Evolutionary conservation across 1,140 invertebrate genomes (phyloP).

Genomic region (Kradibia gibbosae): DNA sequence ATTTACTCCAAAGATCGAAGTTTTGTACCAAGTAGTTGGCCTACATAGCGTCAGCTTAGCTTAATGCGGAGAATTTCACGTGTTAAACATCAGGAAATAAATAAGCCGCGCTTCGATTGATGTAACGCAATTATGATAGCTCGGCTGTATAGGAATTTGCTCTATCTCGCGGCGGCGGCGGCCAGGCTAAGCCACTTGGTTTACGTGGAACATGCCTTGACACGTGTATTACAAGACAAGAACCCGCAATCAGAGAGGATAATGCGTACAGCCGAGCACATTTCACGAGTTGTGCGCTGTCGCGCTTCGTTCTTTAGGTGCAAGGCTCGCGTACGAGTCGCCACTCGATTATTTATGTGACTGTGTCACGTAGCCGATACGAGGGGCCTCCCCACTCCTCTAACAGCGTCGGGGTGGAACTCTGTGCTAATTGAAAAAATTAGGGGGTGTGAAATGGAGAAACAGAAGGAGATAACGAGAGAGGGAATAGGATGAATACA

Average conservation of each 20-base stretch:
- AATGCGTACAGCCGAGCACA: background rate
- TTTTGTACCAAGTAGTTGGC: background rate
- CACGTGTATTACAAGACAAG: background rate
- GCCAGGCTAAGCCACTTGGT: background rate
- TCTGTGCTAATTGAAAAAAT: too few relatives aligned
- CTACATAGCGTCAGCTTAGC: background rate
- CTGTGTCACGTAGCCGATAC: too few relatives aligned
- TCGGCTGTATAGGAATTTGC: background rate
- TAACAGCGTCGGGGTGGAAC: too few relatives aligned
- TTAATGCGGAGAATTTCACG: background rate
- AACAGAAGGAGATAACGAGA: too few relatives aligned
- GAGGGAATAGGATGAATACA: too few relatives aligned
- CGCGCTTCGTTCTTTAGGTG: background rate
- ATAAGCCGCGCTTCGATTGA: background rate
- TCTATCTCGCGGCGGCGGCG: background rate
- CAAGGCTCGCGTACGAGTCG: background rate
- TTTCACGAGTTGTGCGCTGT: background rate
- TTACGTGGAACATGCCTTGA: background rate
- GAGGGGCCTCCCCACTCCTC: too few relatives aligned
- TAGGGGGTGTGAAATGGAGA: too few relatives aligned
- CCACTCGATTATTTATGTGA: conserved; percentile 52
- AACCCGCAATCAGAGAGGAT: background rate
- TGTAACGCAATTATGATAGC: background rate
- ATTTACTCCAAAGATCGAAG: background rate
- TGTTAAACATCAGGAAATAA: background rate